Evolutionary conservation across 2,888 invertebrate species (phyloP).

Genomic region (Laspeyria flexula): DNA sequence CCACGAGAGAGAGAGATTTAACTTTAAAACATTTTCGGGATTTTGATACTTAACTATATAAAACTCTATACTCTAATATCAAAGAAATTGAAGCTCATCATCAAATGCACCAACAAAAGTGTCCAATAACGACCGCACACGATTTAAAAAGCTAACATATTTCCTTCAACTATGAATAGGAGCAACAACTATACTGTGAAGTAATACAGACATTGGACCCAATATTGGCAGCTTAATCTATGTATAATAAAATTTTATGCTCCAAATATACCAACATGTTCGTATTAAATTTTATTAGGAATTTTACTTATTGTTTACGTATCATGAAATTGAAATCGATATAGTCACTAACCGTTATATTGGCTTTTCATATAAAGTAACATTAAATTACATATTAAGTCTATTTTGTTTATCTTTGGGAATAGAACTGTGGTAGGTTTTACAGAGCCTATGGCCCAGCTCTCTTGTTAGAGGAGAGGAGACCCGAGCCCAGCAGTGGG

Average conservation of each 20-base stretch:
- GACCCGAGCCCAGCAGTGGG: too few relatives aligned
- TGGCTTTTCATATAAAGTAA: background rate
- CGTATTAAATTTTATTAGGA: slow-evolving; percentile 1
- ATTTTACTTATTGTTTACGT: background rate
- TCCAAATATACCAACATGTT: background rate
- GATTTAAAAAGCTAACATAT: background rate
- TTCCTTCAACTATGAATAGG: background rate
- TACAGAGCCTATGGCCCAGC: too few relatives aligned
- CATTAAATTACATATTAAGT: background rate
- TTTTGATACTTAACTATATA: background rate
- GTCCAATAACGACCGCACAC: slow-evolving; percentile 3
- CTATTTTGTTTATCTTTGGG: too few relatives aligned
- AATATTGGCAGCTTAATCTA: slow-evolving; percentile 2
- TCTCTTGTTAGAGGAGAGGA: too few relatives aligned
- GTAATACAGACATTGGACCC: background rate
- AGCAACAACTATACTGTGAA: background rate
- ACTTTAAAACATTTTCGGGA: background rate
- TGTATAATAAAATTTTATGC: slow-evolving; percentile 4
- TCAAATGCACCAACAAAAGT: background rate
- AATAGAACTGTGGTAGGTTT: too few relatives aligned
- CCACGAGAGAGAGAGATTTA: too few relatives aligned
- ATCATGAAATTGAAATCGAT: background rate
- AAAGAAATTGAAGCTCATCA: background rate
- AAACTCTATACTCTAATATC: background rate
- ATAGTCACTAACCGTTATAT: background rate